Conservation (phyloP, 2,888 invertebrate species). For the Beris morrisii region DNA sequence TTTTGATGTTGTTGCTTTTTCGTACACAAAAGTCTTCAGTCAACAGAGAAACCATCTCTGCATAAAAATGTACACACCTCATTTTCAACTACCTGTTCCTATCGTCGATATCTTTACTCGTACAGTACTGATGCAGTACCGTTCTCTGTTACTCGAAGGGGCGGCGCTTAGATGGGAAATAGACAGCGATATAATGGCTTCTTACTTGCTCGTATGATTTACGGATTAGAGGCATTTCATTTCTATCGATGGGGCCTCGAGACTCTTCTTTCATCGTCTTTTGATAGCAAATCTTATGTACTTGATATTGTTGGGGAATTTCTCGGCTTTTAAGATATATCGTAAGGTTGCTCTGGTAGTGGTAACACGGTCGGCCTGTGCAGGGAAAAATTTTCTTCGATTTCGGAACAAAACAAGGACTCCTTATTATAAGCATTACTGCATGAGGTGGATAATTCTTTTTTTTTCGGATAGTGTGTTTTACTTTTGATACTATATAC, state of each 20-base stretch:
- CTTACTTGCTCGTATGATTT: conserved; percentile 43
- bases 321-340: no score
- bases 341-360: no score
- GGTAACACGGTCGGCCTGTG: no score
- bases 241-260: conserved; percentile 5
- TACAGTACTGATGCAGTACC: not conserved
- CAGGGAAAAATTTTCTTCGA: no score
- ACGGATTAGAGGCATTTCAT: conserved; percentile 38
- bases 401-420: no score
- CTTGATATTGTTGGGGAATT: no score
- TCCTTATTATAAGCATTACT: no score
- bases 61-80: not conserved
- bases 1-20: no score
- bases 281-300: no score
- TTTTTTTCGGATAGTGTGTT: not conserved
- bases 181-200: conserved; percentile 34
- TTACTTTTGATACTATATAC: conserved; percentile 22
- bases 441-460: no score
- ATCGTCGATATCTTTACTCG: conserved; percentile 18
- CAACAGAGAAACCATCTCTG: no score
- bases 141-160: conserved; percentile 26
- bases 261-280: not conserved
- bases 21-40: no score
- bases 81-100: conserved; percentile 41
- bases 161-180: conserved; percentile 36